Evolutionary conservation across 2,888 invertebrate genomes (phyloP).

Genomic region (Drosophila sordidapex): DNA sequence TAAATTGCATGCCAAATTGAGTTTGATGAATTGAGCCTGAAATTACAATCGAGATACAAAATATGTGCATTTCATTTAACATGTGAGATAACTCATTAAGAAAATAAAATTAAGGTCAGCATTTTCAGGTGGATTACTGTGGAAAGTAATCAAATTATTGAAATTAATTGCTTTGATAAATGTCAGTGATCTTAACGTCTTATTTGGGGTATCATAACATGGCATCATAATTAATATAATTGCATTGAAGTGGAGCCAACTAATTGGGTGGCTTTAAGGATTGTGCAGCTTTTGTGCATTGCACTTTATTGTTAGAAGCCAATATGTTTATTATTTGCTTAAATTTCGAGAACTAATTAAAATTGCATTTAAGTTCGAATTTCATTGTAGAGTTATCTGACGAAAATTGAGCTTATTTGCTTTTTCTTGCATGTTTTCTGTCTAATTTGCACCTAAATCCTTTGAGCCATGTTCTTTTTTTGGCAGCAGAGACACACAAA

Average conservation of each 20-base stretch:
- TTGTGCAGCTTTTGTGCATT: neutral
- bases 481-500: constrained; percentile 27
- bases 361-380: neutral
- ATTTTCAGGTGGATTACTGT: neutral
- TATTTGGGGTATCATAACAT: neutral
- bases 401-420: constrained; percentile 5
- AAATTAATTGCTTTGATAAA: constrained; percentile 4
- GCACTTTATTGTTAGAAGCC: neutral
- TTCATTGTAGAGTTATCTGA: neutral
- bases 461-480: constrained; percentile 31
- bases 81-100: neutral
- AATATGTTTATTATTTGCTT: neutral
- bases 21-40: constrained; percentile 34
- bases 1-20: constrained; percentile 51
- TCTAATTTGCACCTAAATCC: constrained; percentile 44
- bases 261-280: neutral
- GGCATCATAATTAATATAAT: neutral
- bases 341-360: neutral
- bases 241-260: neutral
- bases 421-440: constrained; percentile 12
- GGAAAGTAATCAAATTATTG: neutral
- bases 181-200: neutral
- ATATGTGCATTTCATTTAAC: neutral
- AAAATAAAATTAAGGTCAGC: constrained; percentile 4
- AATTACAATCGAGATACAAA: constrained; percentile 26